phyloP scores from a whole-genome alignment of 2,888 invertebrate genomes.

The Drosophila robusta region DNA sequence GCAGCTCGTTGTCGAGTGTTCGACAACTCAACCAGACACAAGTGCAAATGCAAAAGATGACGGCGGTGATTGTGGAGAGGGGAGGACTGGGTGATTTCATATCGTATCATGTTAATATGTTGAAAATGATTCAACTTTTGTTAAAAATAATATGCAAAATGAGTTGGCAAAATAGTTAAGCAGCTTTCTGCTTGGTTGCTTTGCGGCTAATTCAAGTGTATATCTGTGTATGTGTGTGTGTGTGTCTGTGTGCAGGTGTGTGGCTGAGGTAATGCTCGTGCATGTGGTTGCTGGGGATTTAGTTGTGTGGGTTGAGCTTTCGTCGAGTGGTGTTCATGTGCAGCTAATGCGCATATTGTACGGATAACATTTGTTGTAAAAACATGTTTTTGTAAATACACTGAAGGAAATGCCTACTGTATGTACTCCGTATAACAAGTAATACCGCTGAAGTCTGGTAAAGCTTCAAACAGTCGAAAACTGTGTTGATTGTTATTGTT shows the following conservation, averaged over 20 bases:
- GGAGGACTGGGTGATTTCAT: slow-evolving; percentile 15
- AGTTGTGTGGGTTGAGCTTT: slow-evolving; percentile 27
- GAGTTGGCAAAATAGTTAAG: slow-evolving; percentile 73
- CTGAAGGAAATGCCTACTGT: slow-evolving; percentile 10
- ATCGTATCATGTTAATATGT: slow-evolving; percentile 56
- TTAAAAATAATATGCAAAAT: slow-evolving; percentile 67
- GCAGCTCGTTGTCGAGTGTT: slow-evolving; percentile 39
- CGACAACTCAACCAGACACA: slow-evolving; percentile 61
- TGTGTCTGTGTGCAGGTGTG: background rate
- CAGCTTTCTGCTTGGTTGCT: slow-evolving; percentile 64
- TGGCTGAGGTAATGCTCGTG: slow-evolving; percentile 12
- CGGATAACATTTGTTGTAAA: slow-evolving; percentile 24
- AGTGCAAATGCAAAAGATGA: slow-evolving; percentile 38
- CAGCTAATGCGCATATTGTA: slow-evolving; percentile 36
- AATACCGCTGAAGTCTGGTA: too few species aligned
- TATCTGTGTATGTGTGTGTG: slow-evolving; percentile 3
- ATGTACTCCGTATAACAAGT: too few species aligned
- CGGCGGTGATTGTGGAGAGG: background rate
- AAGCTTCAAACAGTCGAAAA: too few species aligned
- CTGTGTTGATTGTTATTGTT: too few species aligned
- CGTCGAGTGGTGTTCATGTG: slow-evolving; percentile 40
- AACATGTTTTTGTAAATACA: slow-evolving; percentile 14
- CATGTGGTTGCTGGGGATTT: slow-evolving; percentile 27
- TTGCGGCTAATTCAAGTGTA: slow-evolving; percentile 54
- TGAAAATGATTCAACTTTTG: slow-evolving; percentile 66